Base-by-base conservation (phyloP, 2,888 invertebrate genomes). In the Callyntrura guangdongensis region DNA sequence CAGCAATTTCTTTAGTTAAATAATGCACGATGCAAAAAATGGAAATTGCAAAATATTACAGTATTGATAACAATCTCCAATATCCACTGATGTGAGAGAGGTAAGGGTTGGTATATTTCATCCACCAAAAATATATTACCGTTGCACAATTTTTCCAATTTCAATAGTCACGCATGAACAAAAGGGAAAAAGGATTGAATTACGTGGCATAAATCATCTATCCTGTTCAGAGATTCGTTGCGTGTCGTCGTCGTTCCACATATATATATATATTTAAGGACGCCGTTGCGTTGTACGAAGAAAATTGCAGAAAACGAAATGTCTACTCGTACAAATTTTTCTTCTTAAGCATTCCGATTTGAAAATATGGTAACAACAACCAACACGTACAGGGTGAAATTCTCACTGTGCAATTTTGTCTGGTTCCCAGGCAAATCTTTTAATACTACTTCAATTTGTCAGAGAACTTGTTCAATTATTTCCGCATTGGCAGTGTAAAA, bases 131-230 rank as follows among this genome's bases (percentile, higher is more conserved):
- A 8, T 20, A 22, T 61, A 22, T 61, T 20, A 8, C 47, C 11
- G 74, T 20, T 53, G 17, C 56, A 56, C 14, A n/a, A 6, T 9
- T n/a, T 27, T 27, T 79, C 59, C 59, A 79, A 36, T 79, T 79
- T 79, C 59, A 74, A 74, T 74, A 74, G 74, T 59, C 79, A 53
- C 77, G 59, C 79, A 79, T 27, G 53, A 47, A 27, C 59, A 74
- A 53, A 53, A 69, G 45, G 47, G 22, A 69, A 69, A 69, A 49
- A 86, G 61, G 74, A 87, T 87, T 87, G 79, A 87, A 87, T 79
- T 87, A 12, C 53, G 22, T 6, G 64, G 79, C 67, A 87, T 87
- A 87, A 87, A 87, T 87, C 86, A 87, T 49, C 67, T 27, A 86
- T 77, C 45, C 59, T 81, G 27, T 87, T 74, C 61, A 64, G 9